Base-by-base conservation (phyloP, 2,797 vertebrate species). In the Sebastiscus albofasciatus region DNA sequence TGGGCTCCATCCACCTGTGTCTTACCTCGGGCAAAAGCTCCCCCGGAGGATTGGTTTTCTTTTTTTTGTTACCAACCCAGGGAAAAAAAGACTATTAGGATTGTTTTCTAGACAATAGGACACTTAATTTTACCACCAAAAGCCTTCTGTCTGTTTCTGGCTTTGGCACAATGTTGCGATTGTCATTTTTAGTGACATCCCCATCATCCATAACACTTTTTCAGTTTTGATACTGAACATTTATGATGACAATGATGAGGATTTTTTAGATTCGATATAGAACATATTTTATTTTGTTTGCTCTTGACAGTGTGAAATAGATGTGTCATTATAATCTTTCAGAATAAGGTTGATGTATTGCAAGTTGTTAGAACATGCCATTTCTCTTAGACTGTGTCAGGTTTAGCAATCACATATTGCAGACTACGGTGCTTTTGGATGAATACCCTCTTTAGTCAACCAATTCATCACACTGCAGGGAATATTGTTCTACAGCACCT, bases 1-100 rank as follows among this genome's bases (percentile, higher is more conserved):
- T 94, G 92, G 96, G 97, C 95, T 96, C 92, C 95, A 95, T 97
- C 98, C 98, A 98, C 97, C 97, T 98, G 98, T 97, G 97, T 96
- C 97, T 94, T 88, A 96, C 97, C 97, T 96, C 93, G 93, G 97
- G 97, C 97, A 93, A 96, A 96, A 92, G 92, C 83, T 91, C 95
- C 94, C 94, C 83, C 61, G 87, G 95, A 94, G 95, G 86, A 94
- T 94, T 93, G 69, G 31, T 83, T 90, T 72, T 79, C 22, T 79
- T 33, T 55, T 72, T 58, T 80, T 85, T 91, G 91, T 86, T 86
- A 89, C 86, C 34, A 75, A 85, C 58, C 68, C 24, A 75, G 74
- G 69, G 62, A 80, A 78, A 84, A 49, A 89, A 88, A 87, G 54
- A 81, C 85, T 69, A 91, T 90, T 84, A 90, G 80, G 89, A 89